Conservation (phyloP, 1,140 invertebrate species). For the Rhopalosiphum maidis region DNA sequence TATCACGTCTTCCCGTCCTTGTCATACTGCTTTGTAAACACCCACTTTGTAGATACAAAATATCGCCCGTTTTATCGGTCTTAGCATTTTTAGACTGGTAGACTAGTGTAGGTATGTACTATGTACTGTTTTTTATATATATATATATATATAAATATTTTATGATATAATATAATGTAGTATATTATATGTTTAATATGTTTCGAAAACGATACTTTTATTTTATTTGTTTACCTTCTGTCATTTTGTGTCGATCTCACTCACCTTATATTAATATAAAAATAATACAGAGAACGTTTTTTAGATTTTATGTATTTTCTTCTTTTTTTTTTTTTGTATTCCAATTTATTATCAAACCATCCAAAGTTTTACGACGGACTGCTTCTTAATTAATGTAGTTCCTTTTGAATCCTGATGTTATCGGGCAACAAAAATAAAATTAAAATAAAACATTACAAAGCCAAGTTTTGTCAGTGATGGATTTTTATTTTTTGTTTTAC, state of each 20-base stretch:
- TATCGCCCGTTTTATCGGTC: neutral
- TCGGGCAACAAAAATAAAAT: neutral
- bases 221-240: neutral
- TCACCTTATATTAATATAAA: neutral
- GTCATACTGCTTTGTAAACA: neutral
- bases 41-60: neutral
- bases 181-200: neutral
- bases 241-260: neutral
- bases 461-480: conserved; percentile 24
- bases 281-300: neutral
- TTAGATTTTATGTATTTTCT: neutral
- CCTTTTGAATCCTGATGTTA: conserved; percentile 25
- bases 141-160: too few species aligned
- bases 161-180: too few species aligned
- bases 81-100: neutral
- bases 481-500: neutral
- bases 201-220: neutral
- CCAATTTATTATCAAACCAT: conserved; percentile 28
- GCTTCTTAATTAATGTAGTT: conserved; percentile 26
- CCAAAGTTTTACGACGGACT: conserved; percentile 25
- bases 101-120: too few species aligned
- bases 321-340: conserved; percentile 6
- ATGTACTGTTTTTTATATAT: neutral
- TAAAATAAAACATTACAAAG: conserved; percentile 20
- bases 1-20: neutral